Evolutionary conservation across 1,140 invertebrate species (phyloP), one percentile per base, ranked within the genome.

Genomic region (Pectinophora gossypiella): DNA sequence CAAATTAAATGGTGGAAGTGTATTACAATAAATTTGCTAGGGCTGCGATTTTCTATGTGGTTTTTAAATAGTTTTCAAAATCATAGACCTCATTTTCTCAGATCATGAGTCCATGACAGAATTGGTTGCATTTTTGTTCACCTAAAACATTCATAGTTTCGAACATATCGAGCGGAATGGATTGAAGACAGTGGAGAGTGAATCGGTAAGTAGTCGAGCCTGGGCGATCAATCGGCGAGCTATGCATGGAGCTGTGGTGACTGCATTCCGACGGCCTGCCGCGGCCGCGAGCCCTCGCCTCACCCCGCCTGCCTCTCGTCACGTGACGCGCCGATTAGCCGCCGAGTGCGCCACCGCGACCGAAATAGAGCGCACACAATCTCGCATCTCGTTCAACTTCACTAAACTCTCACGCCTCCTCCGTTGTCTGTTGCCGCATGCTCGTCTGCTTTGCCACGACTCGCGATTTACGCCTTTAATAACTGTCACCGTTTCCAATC

Each of bases 241-340:
- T 63, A 54, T 82, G 78, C 76, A 79, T 69, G 69, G 82, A 74
- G 77, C 76, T 69, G 69, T 79, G 77, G 79, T 80, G 77, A 83
- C 81, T 86, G 83, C 83, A 86, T 86, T 86, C 81, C 83, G 64
- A 77, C 72, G 75, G 63, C 70, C 71, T 38, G 59, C 67, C 72
- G 69, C 57, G 68, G 63, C 74, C 72, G 65, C 73, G 66, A 70
- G 69, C 62, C 78, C 71, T 72, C 80, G 68, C 78, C 77, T 75
- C 71, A 78, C 69, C 80, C 77, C 78, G 76, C 70, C 83, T 74
- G 73, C 81, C 85, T 83, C 83, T 76, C 71, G 77, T 81, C 81
- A 85, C 83, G 81, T 85, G 79, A 85, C 79, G 70, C 72, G 78
- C 66, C 79, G 81, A 86, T 86, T 83, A 85, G 79, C 80, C 71